phyloP scores from a whole-genome alignment of 1,140 invertebrate species.

The Macrocentrus cingulum region DNA sequence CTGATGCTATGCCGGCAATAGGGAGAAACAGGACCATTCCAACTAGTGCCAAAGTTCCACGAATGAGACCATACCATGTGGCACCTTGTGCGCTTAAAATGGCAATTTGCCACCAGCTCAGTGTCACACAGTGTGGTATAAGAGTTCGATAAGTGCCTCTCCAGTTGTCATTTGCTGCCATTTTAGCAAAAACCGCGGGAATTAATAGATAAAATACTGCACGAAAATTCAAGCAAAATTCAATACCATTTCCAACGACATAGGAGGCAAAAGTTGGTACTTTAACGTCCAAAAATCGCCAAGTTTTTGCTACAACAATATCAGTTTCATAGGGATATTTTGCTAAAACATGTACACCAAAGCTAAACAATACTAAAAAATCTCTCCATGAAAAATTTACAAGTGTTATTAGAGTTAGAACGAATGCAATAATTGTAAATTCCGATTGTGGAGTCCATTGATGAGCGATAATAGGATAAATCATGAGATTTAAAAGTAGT shows the following conservation, averaged over 20 bases:
- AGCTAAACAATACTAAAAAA: constrained; percentile 72
- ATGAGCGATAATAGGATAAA: constrained; percentile 75
- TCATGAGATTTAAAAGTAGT: constrained; percentile 71
- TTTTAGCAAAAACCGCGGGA: constrained; percentile 70
- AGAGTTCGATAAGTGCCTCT: constrained; percentile 75
- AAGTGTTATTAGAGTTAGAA: constrained; percentile 73
- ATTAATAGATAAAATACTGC: constrained; percentile 77
- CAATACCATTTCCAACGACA: constrained; percentile 77
- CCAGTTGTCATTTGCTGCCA: constrained; percentile 75
- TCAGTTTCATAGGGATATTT: constrained; percentile 85
- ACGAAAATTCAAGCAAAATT: constrained; percentile 81
- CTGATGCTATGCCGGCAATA: constrained; percentile 72
- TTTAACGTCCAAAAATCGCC: constrained; percentile 77
- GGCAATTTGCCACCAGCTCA: constrained; percentile 85
- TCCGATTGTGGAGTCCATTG: constrained; percentile 82
- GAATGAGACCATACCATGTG: constrained; percentile 75
- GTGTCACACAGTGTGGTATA: constrained; percentile 81
- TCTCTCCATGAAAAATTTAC: constrained; percentile 69
- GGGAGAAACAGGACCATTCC: constrained; percentile 77
- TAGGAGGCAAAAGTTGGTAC: constrained; percentile 80
- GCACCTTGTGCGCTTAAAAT: constrained; percentile 77
- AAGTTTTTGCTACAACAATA: constrained; percentile 74
- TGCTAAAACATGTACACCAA: constrained; percentile 76
- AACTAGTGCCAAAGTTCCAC: constrained; percentile 74
- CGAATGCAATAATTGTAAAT: constrained; percentile 73